Conservation (phyloP, 1,140 invertebrate genomes). For the Anastrepha ludens region DNA sequence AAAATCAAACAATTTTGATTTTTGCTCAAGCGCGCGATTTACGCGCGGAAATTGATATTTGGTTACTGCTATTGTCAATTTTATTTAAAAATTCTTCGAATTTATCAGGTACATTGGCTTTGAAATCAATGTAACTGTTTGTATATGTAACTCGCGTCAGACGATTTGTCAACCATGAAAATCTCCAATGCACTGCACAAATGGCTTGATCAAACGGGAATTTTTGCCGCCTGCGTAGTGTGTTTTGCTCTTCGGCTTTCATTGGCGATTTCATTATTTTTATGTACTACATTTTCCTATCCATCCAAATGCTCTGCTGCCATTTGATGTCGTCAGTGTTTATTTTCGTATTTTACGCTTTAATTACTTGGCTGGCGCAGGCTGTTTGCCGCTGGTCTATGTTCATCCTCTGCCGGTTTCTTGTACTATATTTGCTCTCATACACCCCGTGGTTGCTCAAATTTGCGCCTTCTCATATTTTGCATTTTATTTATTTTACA, state of each 20-base stretch:
- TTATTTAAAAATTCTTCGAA: too few relatives aligned
- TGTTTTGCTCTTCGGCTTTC: background rate
- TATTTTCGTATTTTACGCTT: conserved; percentile 37
- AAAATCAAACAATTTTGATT: too few relatives aligned
- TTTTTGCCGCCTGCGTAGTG: too few relatives aligned
- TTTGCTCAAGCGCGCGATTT: too few relatives aligned
- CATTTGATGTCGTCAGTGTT: conserved; percentile 36
- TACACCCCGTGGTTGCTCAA: background rate
- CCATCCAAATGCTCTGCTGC: background rate
- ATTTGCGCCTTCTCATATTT: background rate
- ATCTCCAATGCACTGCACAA: too few relatives aligned
- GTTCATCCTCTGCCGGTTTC: background rate
- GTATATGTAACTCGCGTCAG: too few relatives aligned
- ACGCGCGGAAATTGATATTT: too few relatives aligned
- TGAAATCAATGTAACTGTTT: too few relatives aligned
- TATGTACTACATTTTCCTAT: background rate
- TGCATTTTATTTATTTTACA: background rate
- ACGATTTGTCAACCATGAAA: too few relatives aligned
- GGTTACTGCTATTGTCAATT: too few relatives aligned
- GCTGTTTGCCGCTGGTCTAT: background rate
- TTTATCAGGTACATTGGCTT: too few relatives aligned
- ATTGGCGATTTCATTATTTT: background rate
- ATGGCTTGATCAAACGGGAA: too few relatives aligned
- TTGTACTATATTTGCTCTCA: background rate
- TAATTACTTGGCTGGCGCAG: background rate